These are phyloP conservation scores for Drosophila subsilvestris DNA, from an alignment of 2,888 invertebrate species.

Conservation along the genomic window DNA sequence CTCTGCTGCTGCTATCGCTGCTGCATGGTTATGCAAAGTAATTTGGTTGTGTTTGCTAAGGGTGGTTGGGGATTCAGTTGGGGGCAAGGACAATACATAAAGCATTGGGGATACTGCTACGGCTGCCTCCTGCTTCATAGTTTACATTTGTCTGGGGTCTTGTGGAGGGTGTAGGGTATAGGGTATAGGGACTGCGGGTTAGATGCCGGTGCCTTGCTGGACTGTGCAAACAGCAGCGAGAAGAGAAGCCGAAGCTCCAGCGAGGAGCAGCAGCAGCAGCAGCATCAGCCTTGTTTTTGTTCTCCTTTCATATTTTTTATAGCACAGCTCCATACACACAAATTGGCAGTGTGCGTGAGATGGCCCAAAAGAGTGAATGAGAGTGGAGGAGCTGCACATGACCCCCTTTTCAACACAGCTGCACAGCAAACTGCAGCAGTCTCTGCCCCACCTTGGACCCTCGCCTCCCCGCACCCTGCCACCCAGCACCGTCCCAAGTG, in stretches of 20 bases:
- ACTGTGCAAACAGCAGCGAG: conserved; percentile 68
- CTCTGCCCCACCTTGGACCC: neutral
- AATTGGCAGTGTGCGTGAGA: conserved; percentile 77
- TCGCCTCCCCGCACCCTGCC: conserved; percentile 1
- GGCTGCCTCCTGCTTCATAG: conserved; percentile 45
- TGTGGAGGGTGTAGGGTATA: conserved; percentile 1
- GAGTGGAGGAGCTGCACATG: conserved; percentile 24
- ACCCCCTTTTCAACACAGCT: conserved; percentile 74
- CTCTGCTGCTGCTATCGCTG: conserved; percentile 59
- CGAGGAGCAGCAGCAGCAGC: neutral
- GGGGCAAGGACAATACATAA: conserved; percentile 76
- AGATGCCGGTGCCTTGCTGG: conserved; percentile 57
- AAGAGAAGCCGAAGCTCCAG: conserved; percentile 1
- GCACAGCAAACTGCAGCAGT: conserved; percentile 64
- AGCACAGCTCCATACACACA: conserved; percentile 60
- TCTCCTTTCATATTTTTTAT: conserved; percentile 43
- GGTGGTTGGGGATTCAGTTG: conserved; percentile 2
- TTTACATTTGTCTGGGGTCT: conserved; percentile 65
- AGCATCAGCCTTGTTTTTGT: conserved; percentile 9
- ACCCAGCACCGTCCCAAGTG: conserved; percentile 39
- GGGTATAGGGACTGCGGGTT: conserved; percentile 41
- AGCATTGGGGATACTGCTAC: conserved; percentile 51
- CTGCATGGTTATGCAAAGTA: conserved; percentile 78
- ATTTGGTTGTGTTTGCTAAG: conserved; percentile 71
- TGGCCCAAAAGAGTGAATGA: conserved; percentile 19